phyloP scores from a whole-genome alignment of 2,888 invertebrate species.

The Drosophila robusta region DNA sequence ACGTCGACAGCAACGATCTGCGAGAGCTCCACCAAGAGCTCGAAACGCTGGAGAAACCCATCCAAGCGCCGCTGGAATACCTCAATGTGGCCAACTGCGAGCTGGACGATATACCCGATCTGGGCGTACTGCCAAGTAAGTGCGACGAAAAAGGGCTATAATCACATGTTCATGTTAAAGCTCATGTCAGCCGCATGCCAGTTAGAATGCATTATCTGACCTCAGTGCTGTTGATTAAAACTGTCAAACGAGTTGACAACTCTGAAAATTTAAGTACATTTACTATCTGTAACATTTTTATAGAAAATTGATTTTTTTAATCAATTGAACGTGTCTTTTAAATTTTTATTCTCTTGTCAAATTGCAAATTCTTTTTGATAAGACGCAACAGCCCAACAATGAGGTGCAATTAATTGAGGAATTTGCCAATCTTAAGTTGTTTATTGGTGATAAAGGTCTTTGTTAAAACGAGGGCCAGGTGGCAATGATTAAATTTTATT shows the following conservation, averaged over 20 bases:
- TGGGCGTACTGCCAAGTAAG: slow-evolving; percentile 87
- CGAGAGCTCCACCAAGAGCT: slow-evolving; percentile 77
- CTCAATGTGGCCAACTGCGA: slow-evolving; percentile 88
- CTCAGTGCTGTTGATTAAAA: no score
- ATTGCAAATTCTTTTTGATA: no score
- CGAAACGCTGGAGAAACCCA: slow-evolving; percentile 85
- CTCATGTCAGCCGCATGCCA: background rate
- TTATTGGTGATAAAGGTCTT: no score
- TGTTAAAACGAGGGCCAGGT: background rate
- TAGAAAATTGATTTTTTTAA: background rate
- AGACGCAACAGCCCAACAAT: no score
- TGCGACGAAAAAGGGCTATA: slow-evolving; percentile 10
- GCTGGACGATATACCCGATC: slow-evolving; percentile 87
- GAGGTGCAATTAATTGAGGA: no score
- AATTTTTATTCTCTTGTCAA: no score
- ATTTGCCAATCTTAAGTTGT: no score
- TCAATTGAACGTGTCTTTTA: no score
- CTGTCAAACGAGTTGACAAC: background rate
- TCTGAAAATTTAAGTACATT: background rate
- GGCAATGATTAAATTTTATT: background rate
- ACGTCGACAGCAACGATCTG: slow-evolving; percentile 85
- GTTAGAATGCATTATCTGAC: no score
- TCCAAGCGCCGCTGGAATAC: slow-evolving; percentile 87
- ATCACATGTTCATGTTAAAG: background rate
- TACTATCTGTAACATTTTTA: background rate